Percentiles rank a stretch among this genome's conserved stretches.
These are phyloP conservation scores for Melinaea menophilus DNA, from an alignment of 2,888 invertebrate genomes.

Conservation along the genomic window DNA sequence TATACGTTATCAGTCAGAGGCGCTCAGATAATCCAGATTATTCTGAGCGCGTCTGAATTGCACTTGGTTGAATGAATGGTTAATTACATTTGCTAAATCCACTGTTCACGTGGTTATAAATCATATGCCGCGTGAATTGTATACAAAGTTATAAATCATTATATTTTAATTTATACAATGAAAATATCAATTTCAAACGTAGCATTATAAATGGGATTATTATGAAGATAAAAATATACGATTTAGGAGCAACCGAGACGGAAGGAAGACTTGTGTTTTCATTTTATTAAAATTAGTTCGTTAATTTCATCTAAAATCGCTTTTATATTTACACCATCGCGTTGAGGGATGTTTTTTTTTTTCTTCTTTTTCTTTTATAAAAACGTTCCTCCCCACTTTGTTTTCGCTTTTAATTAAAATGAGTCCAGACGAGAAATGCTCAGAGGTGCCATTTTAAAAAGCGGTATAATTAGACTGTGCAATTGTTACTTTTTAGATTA, in stretches of 20 bases:
- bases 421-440: conserved; percentile 50
- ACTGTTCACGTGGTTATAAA: too few relatives aligned
- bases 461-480: conserved; percentile 36
- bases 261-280: neutral
- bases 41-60: too few relatives aligned
- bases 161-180: too few relatives aligned
- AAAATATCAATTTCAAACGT: neutral
- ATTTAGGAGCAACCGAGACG: neutral
- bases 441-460: conserved; percentile 36
- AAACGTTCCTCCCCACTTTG: conserved; percentile 58
- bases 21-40: too few relatives aligned
- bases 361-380: conserved; percentile 28
- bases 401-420: conserved; percentile 72
- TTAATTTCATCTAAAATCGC: conserved; percentile 24
- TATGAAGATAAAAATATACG: neutral
- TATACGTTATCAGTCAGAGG: too few relatives aligned
- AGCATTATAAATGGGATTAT: neutral
- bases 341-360: conserved; percentile 40
- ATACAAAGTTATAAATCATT: too few relatives aligned
- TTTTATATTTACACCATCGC: conserved; percentile 29
- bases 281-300: conserved; percentile 14
- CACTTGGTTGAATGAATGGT: too few relatives aligned
- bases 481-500: conserved; percentile 34
- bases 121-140: too few relatives aligned
- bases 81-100: too few relatives aligned